Evolutionary conservation across 2,797 vertebrate genomes (phyloP).

Genomic region (Pseudochromis fuscus): DNA sequence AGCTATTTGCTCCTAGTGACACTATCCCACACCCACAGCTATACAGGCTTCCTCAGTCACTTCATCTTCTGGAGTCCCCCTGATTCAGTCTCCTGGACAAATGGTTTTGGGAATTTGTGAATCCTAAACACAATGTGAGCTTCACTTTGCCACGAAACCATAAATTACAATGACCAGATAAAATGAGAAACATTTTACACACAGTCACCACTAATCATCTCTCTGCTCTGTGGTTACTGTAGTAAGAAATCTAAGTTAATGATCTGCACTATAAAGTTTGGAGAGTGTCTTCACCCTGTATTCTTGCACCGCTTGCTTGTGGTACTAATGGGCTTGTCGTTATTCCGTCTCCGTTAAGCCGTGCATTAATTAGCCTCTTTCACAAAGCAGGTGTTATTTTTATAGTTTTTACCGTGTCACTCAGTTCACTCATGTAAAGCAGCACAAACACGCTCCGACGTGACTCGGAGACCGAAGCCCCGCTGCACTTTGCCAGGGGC

Average conservation of each 20-base stretch:
- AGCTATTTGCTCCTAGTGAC: conserved; percentile 48
- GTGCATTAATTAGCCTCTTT: conserved; percentile 67
- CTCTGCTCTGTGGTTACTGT: conserved; percentile 2
- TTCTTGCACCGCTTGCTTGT: conserved; percentile 20
- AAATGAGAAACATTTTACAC: neutral
- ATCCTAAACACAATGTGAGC: conserved; percentile 14
- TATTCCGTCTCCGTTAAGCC: conserved; percentile 62
- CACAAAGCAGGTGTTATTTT: conserved; percentile 70
- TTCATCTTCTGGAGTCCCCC: conserved; percentile 19
- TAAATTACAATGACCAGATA: conserved; percentile 18
- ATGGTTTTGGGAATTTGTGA: neutral
- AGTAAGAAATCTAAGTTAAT: conserved; percentile 41
- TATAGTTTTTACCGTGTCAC: conserved; percentile 55
- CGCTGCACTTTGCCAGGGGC: conserved; percentile 42
- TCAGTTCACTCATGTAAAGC: conserved; percentile 69
- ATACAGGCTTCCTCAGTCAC: conserved; percentile 27
- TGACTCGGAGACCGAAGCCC: conserved; percentile 35
- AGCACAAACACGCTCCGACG: conserved; percentile 64
- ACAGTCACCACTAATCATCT: no score
- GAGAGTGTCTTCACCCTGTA: conserved; percentile 46
- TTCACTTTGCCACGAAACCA: conserved; percentile 32
- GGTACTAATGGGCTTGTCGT: conserved; percentile 63
- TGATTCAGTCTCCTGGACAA: conserved; percentile 20
- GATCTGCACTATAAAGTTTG: conserved; percentile 50
- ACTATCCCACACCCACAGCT: conserved; percentile 61